Conservation (phyloP, 2,888 invertebrate genomes). For the Lasioglossum calceatum region DNA sequence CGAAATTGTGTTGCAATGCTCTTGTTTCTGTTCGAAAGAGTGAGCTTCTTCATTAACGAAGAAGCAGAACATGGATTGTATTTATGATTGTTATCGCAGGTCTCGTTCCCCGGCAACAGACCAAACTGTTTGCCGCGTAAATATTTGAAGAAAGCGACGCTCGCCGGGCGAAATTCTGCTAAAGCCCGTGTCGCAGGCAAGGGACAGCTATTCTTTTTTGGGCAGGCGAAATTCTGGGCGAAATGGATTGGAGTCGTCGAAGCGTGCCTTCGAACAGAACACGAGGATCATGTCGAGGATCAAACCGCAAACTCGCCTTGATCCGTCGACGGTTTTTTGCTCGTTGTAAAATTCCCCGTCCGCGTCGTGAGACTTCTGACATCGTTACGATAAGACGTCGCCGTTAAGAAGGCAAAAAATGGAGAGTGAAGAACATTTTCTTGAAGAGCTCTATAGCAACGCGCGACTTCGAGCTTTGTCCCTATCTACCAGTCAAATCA, state of each 20-base stretch:
- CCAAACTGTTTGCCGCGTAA: constrained; percentile 34
- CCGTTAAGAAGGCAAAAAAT: constrained; percentile 3
- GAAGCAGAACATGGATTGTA: background rate
- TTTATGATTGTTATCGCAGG: constrained; percentile 7
- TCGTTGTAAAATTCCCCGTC: constrained; percentile 30
- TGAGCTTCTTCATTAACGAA: background rate
- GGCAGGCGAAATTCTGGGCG: constrained; percentile 56
- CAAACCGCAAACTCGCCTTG: constrained; percentile 65
- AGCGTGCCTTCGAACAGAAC: constrained; percentile 73
- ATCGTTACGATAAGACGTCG: constrained; percentile 25
- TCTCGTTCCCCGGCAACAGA: constrained; percentile 11
- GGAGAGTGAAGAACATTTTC: background rate
- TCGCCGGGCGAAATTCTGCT: background rate
- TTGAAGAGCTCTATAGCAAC: background rate
- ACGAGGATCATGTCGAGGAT: constrained; percentile 74
- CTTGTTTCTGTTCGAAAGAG: background rate
- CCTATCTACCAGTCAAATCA: background rate
- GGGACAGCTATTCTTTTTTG: constrained; percentile 28
- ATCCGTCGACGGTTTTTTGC: constrained; percentile 50
- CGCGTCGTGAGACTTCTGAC: constrained; percentile 40
- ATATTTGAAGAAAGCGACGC: constrained; percentile 41
- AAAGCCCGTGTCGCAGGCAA: constrained; percentile 20
- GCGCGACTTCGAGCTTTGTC: background rate
- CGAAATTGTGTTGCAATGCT: background rate
- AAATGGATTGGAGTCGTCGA: constrained; percentile 69